Base-by-base conservation (phyloP, 2,888 invertebrate genomes). In the Notodonta ziczac region DNA sequence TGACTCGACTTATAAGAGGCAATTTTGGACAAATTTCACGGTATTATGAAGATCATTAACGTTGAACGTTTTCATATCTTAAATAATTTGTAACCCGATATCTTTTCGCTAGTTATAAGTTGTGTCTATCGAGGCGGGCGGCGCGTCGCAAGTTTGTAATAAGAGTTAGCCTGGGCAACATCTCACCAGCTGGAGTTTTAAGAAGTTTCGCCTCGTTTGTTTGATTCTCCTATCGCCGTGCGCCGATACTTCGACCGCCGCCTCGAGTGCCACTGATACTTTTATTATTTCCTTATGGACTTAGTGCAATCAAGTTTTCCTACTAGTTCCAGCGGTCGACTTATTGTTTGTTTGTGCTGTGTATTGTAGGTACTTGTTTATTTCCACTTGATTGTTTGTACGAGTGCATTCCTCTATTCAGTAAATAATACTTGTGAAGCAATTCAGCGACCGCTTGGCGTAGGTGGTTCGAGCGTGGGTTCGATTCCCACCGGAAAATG, bases 251-350 rank as follows among this genome's bases (percentile, higher is more conserved):
- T 81, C 72, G 70, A 72, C 65, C 69, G 69, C 73, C 66, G 72
- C 78, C 70, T 83, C 74, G 82, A 84, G 84, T 80, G 81, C 77
- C 70, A 75, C 80, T 81, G 84, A 88, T 89, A 87, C 89, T 88
- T 89, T 87, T 90, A 88, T 90, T 90, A 87, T 88, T 87, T 86
- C 83, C 81, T 83, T 79, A 82, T 80, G 74, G 78, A 84, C 80
- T 86, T 82, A 74, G 76, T 78, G 76, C 81, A 81, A 81, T 85
- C 79, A 75, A 84, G 74, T 84, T 81, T 14, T 70, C 69, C 63
- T 74, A 80, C 77, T 81, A 74, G 74, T 75, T 77, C 65, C 75
- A 68, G 75, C 80, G 80, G 80, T 79, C 66, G 72, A 75, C 79
- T 82, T 82, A 78, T 79, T 77, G 78, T 73, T 80, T 78, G 75